These are phyloP conservation scores for Rutpela maculata DNA, from an alignment of 2,888 invertebrate species.

Conservation along the genomic window DNA sequence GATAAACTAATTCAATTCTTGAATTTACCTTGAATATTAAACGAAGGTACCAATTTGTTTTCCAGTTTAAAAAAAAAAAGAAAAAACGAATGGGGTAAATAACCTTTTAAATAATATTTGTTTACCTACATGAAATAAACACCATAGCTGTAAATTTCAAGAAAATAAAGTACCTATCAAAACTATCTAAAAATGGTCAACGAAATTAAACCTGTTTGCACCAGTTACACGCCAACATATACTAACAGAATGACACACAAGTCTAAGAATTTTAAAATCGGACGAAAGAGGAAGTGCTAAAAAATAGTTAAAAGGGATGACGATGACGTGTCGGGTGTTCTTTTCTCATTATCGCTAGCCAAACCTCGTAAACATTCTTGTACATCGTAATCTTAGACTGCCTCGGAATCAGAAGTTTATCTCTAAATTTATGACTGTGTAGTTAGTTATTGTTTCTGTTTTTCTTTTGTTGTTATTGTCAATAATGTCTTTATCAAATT, in stretches of 20 bases:
- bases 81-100: background rate
- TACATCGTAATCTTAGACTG: slow-evolving; percentile 33
- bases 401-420: slow-evolving; percentile 36
- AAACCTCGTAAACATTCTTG: slow-evolving; percentile 33
- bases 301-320: slow-evolving; percentile 12
- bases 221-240: background rate
- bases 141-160: background rate
- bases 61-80: no score
- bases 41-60: no score
- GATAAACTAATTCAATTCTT: no score
- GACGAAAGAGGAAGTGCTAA: slow-evolving; percentile 9
- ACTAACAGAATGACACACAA: background rate
- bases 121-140: background rate
- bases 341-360: slow-evolving; percentile 7
- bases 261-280: slow-evolving; percentile 28
- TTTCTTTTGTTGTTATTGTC: slow-evolving; percentile 23
- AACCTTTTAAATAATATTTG: background rate
- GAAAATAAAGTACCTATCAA: background rate
- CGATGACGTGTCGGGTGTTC: background rate
- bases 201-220: slow-evolving; percentile 18
- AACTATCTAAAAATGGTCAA: slow-evolving; percentile 7
- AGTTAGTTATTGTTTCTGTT: background rate
- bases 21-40: no score
- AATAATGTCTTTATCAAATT: slow-evolving; percentile 8
- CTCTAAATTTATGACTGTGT: slow-evolving; percentile 17